Evolutionary conservation across 2,113 vertebrate genomes (phyloP), one percentile per base, ranked within the genome.

Genomic region (Pachyramphus minor): DNA sequence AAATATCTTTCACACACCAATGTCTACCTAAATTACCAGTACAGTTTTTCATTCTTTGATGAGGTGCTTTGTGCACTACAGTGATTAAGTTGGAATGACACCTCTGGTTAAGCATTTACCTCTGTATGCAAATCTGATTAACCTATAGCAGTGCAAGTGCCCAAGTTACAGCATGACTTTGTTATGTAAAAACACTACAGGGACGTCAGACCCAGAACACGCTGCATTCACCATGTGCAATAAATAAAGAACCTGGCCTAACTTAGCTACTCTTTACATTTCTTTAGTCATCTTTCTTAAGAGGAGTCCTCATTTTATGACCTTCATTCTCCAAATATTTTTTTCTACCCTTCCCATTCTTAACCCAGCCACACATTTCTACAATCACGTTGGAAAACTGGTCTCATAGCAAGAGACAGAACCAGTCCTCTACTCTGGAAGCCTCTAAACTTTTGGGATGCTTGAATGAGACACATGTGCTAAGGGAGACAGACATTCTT

Each of bases 91-190:
- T 41, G 42, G 55, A 85, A 84, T 44, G 93, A 83, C 84, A 94
- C 42, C 71, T 85, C 71, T 52, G 67, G 45, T 83, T 91, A 89
- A 91, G 79, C 90, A 83, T 25, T 8, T 27, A 92, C 89, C 53
- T 39, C 62, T 39, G 64, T 72, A 90, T 19, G 41, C 67, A 95
- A 73, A 95, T 71, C 75, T 89, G 84, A 95, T 77, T 78, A 91
- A 92, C 55, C 37, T 81, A 81, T 2, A 64, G 64, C 64, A 87
- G 33, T 22, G 64, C 50, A 69, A 87, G 30, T 3, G 3, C 12
- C 87, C 79, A 85, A 83, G 78, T 95, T 62, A 58, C 45, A 80
- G 84, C 89, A 83, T 1, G 50, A 94, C 45, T 90, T 83, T 5
- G 25, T 91, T 90, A 93, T 31, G 59, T 31, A 94, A 88, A 37